These are phyloP conservation scores for Schizaphis graminum DNA, from an alignment of 2,888 invertebrate species.

Conservation along the genomic window DNA sequence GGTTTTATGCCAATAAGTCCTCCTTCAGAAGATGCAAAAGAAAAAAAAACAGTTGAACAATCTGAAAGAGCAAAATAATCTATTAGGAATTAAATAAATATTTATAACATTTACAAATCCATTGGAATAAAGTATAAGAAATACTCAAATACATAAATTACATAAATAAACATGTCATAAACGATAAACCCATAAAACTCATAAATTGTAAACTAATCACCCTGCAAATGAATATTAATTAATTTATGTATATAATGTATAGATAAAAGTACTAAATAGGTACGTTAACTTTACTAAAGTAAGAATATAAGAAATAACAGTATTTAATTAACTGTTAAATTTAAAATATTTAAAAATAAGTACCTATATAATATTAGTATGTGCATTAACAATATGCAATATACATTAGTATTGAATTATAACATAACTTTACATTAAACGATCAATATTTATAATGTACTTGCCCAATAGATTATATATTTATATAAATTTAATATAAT, in stretches of 20 bases:
- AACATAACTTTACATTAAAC: background rate
- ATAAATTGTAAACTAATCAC: background rate
- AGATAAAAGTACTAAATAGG: conserved; percentile 27
- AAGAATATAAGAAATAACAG: background rate
- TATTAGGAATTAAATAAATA: background rate
- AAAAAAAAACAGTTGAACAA: conserved; percentile 65
- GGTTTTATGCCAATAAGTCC: conserved; percentile 78
- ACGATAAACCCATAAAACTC: background rate
- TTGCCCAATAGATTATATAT: background rate
- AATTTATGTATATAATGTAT: conserved; percentile 45
- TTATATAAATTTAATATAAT: background rate
- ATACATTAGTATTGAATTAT: background rate
- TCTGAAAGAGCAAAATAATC: conserved; percentile 26
- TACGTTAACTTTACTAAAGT: conserved; percentile 17
- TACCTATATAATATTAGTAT: background rate
- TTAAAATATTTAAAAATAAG: background rate
- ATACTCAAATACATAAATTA: background rate
- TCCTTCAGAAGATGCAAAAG: conserved; percentile 66
- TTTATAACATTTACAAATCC: background rate
- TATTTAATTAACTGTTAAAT: background rate
- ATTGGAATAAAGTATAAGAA: background rate
- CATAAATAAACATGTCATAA: background rate
- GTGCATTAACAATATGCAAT: background rate
- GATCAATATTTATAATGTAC: background rate
- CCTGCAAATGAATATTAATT: background rate